A percentile compares a stretch with the other conserved stretches of the same genome.
Evolutionary conservation across 2,888 invertebrate species (phyloP).

Genomic region (Nymphalis c-album): DNA sequence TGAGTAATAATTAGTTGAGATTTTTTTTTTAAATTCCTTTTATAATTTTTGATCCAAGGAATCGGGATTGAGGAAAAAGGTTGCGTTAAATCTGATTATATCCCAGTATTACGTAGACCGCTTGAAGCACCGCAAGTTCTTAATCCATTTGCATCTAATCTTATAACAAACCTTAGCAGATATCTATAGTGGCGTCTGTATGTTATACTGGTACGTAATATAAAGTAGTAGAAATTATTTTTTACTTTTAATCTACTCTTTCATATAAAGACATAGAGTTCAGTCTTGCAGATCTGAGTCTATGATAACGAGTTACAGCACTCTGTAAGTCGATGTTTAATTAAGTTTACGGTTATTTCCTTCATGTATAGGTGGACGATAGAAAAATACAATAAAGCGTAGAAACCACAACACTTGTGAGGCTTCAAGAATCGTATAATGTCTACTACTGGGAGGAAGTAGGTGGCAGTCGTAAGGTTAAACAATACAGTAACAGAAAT

Average conservation of each 20-base stretch:
- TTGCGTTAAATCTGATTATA: constrained; percentile 62
- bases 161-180: constrained; percentile 76
- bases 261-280: constrained; percentile 11
- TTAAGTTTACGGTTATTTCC: constrained; percentile 44
- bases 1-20: background rate
- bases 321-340: constrained; percentile 34
- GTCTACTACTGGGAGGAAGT: constrained; percentile 73
- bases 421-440: constrained; percentile 77
- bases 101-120: constrained; percentile 59
- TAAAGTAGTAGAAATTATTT: background rate
- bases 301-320: constrained; percentile 34
- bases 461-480: constrained; percentile 79
- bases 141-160: constrained; percentile 80
- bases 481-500: constrained; percentile 79
- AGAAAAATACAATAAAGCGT: constrained; percentile 57
- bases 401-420: constrained; percentile 75
- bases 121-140: constrained; percentile 75
- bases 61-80: constrained; percentile 41
- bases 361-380: constrained; percentile 42
- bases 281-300: constrained; percentile 10
- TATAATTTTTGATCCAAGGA: constrained; percentile 30
- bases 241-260: background rate
- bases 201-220: constrained; percentile 9
- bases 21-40: constrained; percentile 7
- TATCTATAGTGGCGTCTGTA: constrained; percentile 34